These are phyloP conservation scores for Thaumatotibia leucotreta DNA, from an alignment of 1,140 invertebrate species.

Conservation along the genomic window DNA sequence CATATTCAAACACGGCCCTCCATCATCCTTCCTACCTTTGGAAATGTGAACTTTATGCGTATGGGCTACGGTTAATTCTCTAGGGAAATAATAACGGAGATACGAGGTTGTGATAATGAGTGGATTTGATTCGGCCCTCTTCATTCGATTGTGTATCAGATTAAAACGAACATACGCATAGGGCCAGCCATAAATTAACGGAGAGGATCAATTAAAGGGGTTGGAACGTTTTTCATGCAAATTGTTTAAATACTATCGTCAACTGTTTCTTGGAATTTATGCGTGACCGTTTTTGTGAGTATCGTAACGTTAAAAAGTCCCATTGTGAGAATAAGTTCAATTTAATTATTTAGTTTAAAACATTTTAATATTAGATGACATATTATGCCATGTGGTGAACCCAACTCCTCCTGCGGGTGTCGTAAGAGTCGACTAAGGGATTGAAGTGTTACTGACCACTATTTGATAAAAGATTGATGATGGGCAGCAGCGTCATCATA, in stretches of 20 bases:
- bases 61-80: not conserved
- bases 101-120: not conserved
- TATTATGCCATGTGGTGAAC: too few relatives aligned
- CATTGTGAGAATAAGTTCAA: too few relatives aligned
- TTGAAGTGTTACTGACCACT: too few relatives aligned
- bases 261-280: constrained; percentile 16
- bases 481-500: too few relatives aligned
- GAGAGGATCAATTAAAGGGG: constrained; percentile 3
- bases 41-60: not conserved
- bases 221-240: not conserved
- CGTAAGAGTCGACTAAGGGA: too few relatives aligned
- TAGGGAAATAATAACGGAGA: not conserved
- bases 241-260: not conserved
- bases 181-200: not conserved
- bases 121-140: not conserved
- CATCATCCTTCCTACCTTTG: not conserved
- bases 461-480: too few relatives aligned
- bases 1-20: not conserved
- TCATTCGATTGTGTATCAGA: not conserved
- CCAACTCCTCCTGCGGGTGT: too few relatives aligned
- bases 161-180: not conserved
- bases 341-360: too few relatives aligned
- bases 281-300: constrained; percentile 28
- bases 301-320: constrained; percentile 11
- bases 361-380: too few relatives aligned